Base-by-base conservation (phyloP, 2,888 invertebrate genomes). In the Drosophila ustulata region DNA sequence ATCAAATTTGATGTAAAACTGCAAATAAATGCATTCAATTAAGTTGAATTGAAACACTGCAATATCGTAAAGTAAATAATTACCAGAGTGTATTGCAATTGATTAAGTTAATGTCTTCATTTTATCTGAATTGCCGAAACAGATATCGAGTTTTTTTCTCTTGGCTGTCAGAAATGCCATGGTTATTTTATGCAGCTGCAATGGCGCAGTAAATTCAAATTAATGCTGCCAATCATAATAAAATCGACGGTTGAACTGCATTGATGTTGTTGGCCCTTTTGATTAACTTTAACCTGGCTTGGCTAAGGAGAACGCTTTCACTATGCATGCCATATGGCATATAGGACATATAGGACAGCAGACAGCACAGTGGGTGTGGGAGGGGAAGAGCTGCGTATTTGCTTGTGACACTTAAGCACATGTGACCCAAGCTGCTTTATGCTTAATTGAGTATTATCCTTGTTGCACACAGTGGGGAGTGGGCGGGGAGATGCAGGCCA, bases 361-460 rank as follows among this genome's bases (percentile, higher is more conserved):
- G 18, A 18, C 18, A 18, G 13, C 28, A 18, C 18, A 18, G 13
- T 18, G 30, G 50, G 37, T 18, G 53, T 9, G 13, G 7, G 13
- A 11, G 28, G 57, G 28, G 53, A 46, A 26, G 37, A 46, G 53
- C 55, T 53, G 53, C 53, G 83, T 84, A 80, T 84, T 81, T 85
- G 79, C 78, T 71, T 71, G 77, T 88, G 85, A 89, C 86, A 89
- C 85, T 85, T 89, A 85, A 85, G 80, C 89, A 89, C 89, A 88
- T 88, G 79, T 76, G 82, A 82, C 71, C 72, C 79, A 64, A 89
- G 76, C 80, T 88, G 86, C 86, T 85, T 85, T 85, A 89, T 85
- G 88, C 85, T 85, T 85, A 85, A 85, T 85, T 85, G 86, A 88
- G 85, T 85, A 85, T 89, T 85, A 85, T 85, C 89, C 88, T 75